Evolutionary conservation across 1,140 invertebrate genomes (phyloP).

Genomic region (Drosophila pseudoobscura): DNA sequence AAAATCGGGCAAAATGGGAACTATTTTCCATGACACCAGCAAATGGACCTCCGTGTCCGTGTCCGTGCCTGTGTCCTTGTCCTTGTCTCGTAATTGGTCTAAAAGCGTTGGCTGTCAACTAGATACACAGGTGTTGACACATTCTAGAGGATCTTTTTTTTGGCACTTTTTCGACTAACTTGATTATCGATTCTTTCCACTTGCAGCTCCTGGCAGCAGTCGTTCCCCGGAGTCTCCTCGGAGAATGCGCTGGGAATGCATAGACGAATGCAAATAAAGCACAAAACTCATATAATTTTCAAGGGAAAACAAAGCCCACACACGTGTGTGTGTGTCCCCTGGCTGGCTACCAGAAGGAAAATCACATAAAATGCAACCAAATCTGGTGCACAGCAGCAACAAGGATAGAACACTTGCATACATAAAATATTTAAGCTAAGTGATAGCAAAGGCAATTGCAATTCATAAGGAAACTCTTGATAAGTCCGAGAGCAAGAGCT

Average conservation of each 20-base stretch:
- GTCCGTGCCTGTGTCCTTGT: not conserved
- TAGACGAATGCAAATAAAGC: conserved; percentile 54
- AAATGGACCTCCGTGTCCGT: conserved; percentile 12
- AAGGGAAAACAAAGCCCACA: conserved; percentile 43
- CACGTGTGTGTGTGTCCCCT: conserved; percentile 11
- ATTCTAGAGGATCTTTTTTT: not conserved
- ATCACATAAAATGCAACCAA: conserved; percentile 71
- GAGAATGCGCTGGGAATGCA: not conserved
- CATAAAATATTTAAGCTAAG: conserved; percentile 58
- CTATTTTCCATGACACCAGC: conserved; percentile 60
- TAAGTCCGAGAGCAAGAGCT: conserved; percentile 36
- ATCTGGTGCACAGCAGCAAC: conserved; percentile 53
- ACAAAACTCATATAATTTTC: conserved; percentile 50
- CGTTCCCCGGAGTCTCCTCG: too few species aligned
- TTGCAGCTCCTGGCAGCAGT: conserved; percentile 15
- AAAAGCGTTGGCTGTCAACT: conserved; percentile 32
- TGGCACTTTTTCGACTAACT: conserved; percentile 4
- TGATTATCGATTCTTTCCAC: conserved; percentile 5
- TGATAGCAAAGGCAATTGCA: conserved; percentile 35
- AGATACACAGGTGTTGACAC: not conserved
- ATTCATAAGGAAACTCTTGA: conserved; percentile 61
- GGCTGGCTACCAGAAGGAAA: conserved; percentile 37
- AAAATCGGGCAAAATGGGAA: conserved; percentile 48
- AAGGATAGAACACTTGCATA: conserved; percentile 24
- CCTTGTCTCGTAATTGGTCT: conserved; percentile 25